These are phyloP conservation scores for Lithophane leautieri DNA, from an alignment of 2,888 invertebrate genomes.

Conservation along the genomic window DNA sequence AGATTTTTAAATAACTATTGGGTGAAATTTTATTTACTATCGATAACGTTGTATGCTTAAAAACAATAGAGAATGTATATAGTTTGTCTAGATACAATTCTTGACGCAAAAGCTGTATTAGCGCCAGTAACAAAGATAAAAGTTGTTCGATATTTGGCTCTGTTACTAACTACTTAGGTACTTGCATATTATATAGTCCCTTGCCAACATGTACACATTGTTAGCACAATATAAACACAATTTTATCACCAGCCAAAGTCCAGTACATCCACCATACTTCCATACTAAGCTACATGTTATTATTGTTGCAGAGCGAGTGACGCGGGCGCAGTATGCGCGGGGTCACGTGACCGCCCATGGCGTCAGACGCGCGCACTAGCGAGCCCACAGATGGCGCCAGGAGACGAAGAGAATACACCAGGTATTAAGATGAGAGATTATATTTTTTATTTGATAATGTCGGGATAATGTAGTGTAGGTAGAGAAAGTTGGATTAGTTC, in stretches of 20 bases:
- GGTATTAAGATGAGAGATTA: slow-evolving; percentile 67
- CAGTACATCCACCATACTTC: slow-evolving; percentile 19
- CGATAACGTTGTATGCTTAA: no score
- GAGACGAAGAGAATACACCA: slow-evolving; percentile 84
- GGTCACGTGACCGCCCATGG: slow-evolving; percentile 84
- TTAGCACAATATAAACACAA: slow-evolving; percentile 37
- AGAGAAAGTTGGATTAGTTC: neutral
- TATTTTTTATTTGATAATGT: neutral
- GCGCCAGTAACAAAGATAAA: no score
- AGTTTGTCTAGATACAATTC: no score
- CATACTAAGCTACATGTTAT: slow-evolving; percentile 42
- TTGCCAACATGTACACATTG: slow-evolving; percentile 3
- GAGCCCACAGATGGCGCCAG: slow-evolving; percentile 88
- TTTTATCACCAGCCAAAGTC: slow-evolving; percentile 55
- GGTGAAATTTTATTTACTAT: no score
- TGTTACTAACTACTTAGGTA: no score
- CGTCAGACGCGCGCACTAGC: slow-evolving; percentile 84
- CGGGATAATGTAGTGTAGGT: neutral
- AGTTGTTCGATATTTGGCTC: no score
- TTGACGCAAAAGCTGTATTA: no score
- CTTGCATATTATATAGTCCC: neutral
- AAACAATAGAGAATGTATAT: no score
- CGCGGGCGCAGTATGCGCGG: slow-evolving; percentile 83
- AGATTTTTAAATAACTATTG: no score
- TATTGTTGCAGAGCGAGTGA: slow-evolving; percentile 75